Percentiles rank a stretch among this genome's conserved stretches.
Conservation (phyloP, 2,797 vertebrate genomes). For the Ara ararauna region DNA sequence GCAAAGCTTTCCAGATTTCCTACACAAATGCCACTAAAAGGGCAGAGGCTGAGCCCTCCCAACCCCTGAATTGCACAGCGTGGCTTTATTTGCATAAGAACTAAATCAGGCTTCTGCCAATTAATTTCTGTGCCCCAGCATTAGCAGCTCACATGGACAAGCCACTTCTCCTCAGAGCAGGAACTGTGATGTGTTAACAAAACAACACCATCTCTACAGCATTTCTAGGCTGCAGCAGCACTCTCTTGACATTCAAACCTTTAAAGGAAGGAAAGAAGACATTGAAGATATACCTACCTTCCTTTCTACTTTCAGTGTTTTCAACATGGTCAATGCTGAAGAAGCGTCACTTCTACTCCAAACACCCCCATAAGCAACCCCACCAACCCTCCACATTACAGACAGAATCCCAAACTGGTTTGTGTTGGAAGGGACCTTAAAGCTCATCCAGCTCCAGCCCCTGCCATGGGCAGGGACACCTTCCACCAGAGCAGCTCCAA, state of each 20-base stretch:
- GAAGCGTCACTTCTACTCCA: background rate
- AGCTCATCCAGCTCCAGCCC: background rate
- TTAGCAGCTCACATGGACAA: background rate
- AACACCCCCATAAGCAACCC: background rate
- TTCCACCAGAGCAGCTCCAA: too few relatives aligned
- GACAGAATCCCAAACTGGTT: background rate
- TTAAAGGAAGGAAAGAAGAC: slow-evolving; percentile 18
- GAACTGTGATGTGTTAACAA: background rate
- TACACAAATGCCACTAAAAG: slow-evolving; percentile 20
- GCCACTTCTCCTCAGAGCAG: background rate
- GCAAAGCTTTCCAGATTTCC: slow-evolving; percentile 37
- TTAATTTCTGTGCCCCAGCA: background rate
- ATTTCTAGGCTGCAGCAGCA: background rate
- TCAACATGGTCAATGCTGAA: background rate
- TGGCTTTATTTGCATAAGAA: slow-evolving; percentile 13
- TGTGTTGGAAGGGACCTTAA: background rate
- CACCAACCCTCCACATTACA: background rate
- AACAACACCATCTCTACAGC: background rate
- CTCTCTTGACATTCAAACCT: background rate
- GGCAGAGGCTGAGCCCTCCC: background rate
- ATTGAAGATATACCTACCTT: background rate
- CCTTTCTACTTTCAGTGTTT: background rate
- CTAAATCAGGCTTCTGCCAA: background rate
- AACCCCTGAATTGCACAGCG: background rate
- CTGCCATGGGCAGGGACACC: too few relatives aligned